Base-by-base conservation (phyloP, 2,113 vertebrate species). In the Rostratula benghalensis region DNA sequence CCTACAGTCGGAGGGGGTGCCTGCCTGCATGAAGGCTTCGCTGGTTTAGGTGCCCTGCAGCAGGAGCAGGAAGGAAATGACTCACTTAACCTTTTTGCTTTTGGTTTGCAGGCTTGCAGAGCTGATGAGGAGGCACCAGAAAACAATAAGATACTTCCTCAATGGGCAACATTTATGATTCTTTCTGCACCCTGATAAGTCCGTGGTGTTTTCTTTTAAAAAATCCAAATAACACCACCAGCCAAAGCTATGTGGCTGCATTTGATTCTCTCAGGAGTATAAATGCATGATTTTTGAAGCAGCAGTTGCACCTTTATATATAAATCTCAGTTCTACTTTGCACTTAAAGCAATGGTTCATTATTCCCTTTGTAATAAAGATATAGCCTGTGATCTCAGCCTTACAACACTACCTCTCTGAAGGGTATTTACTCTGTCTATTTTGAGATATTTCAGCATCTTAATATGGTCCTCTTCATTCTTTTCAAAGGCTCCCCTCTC, bases 1-100 rank as follows among this genome's bases (percentile, higher is more conserved):
- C 54, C 59, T 69, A 12, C 2, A 7, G 3, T 28, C 5, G 0
- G 51, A 70, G 60, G 0, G 12, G 56, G 35, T 60, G 46, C 15
- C 10, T 9, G 11, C 18, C 86, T 89, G 24, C 39, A 60, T 31
- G 25, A 81, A 54, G 48, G 22, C 53, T 82, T 37, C 18, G 7
- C 12, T 68, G 69, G 31, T 10, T 68, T 60, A 68, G 89, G 92
- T 96, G 91, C 65, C n/a, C 10, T 23, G 14, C 80, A 89, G 56
- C 69, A 33, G 77, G 45, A 87, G 76, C 86, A 89, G 96, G 95
- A 96, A 97, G 96, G 94, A 96, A 96, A 89, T 96, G 96, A 96
- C 25, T 97, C 92, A 96, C 57, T 89, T 53, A 64, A 68, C 80
- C 83, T 94, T 78, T 90, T 46, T 89, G 65, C 65, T 91, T 39